These are phyloP conservation scores for Erinaceus europaeus DNA, from an alignment of 2,113 vertebrate genomes.

Conservation along the genomic window DNA sequence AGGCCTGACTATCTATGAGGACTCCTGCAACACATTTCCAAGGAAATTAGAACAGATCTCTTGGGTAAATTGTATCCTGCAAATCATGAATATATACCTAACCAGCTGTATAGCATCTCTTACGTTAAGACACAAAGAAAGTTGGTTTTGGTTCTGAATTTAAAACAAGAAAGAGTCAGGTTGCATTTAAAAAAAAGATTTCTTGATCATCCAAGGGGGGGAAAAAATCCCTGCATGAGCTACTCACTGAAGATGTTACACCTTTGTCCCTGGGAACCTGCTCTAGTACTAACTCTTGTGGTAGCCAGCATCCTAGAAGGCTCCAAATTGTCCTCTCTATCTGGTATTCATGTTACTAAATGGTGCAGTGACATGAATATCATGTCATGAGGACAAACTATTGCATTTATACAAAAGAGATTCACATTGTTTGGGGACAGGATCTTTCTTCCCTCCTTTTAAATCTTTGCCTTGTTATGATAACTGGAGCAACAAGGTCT, in stretches of 20 bases:
- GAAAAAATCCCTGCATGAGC: not conserved
- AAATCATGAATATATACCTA: conserved; percentile 42
- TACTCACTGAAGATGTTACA: not conserved
- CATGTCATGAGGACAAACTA: no score
- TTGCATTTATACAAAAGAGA: not conserved
- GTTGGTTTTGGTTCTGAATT: conserved; percentile 31
- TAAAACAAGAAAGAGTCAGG: not conserved
- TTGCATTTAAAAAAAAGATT: not conserved
- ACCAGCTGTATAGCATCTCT: conserved; percentile 15
- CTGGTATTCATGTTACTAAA: not conserved
- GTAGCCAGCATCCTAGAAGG: not conserved
- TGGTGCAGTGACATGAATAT: no score
- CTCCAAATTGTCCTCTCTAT: not conserved
- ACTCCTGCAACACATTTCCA: conserved; percentile 48
- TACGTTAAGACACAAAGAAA: not conserved
- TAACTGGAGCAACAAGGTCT: not conserved
- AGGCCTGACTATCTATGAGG: not conserved
- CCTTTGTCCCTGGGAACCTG: not conserved
- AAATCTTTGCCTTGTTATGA: not conserved
- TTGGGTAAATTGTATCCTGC: conserved; percentile 29
- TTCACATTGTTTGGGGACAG: fast-evolving
- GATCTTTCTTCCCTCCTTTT: not conserved
- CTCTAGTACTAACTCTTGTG: fast-evolving
- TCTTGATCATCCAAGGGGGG: not conserved
- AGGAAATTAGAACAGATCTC: conserved; percentile 60